Evolutionary conservation across 2,888 invertebrate genomes (phyloP).

Genomic region (Apotomis capreana): DNA sequence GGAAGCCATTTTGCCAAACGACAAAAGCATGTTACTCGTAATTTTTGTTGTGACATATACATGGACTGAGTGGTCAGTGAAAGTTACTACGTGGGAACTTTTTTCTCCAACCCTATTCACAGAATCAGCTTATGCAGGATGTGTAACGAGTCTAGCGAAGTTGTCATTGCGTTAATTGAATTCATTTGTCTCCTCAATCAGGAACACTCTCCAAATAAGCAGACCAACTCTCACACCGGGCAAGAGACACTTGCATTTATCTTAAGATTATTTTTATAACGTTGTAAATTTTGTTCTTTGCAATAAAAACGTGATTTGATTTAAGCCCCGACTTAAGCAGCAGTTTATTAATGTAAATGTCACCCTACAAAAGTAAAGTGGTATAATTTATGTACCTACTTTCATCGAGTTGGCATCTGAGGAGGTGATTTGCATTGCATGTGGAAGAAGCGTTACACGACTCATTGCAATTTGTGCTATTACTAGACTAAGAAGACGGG

Average conservation of each 20-base stretch:
- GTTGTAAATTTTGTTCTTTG: slow-evolving; percentile 31
- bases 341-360: slow-evolving; percentile 29
- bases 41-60: slow-evolving; percentile 37
- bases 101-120: slow-evolving; percentile 26
- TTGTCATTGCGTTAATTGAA: slow-evolving; percentile 34
- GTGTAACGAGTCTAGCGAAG: slow-evolving; percentile 30
- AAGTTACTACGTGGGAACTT: slow-evolving; percentile 39
- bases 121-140: slow-evolving; percentile 31
- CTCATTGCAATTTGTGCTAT: slow-evolving; percentile 22
- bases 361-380: slow-evolving; percentile 21
- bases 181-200: slow-evolving; percentile 30
- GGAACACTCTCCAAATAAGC: slow-evolving; percentile 10
- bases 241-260: slow-evolving; percentile 12
- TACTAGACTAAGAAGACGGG: slow-evolving; percentile 16
- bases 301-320: slow-evolving; percentile 37
- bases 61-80: slow-evolving; percentile 33
- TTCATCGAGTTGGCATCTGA: slow-evolving; percentile 27
- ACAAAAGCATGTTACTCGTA: slow-evolving; percentile 47
- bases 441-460: slow-evolving; percentile 29
- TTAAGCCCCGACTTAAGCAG: slow-evolving; percentile 23
- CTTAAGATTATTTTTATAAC: slow-evolving; percentile 30
- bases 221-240: slow-evolving; percentile 31
- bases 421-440: slow-evolving; percentile 38
- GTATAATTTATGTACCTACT: slow-evolving; percentile 30
- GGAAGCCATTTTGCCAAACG: slow-evolving; percentile 50